Percentiles rank a stretch among this genome's conserved stretches.
phyloP scores from a whole-genome alignment of 2,888 invertebrate species.

The Eumacrocentrus americanus region DNA sequence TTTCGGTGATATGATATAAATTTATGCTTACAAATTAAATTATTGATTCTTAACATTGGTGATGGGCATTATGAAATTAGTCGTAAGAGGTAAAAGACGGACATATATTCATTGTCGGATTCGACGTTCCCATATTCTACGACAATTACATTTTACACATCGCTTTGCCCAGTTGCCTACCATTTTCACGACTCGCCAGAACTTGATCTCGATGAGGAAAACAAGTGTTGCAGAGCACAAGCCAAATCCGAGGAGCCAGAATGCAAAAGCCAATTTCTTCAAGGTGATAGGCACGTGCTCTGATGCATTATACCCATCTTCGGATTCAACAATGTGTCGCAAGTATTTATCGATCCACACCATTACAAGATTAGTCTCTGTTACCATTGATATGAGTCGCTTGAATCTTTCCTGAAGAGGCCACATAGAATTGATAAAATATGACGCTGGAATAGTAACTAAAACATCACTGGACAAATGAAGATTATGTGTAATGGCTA shows the following conservation, averaged over 20 bases:
- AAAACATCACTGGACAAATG: background rate
- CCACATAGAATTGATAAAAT: background rate
- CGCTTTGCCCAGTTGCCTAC: no score
- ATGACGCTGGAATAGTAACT: background rate
- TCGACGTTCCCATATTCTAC: no score
- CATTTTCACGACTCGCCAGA: no score
- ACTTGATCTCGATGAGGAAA: background rate
- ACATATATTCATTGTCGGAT: no score
- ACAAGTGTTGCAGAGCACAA: background rate
- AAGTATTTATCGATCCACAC: background rate
- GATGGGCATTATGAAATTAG: no score
- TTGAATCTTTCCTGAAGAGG: background rate
- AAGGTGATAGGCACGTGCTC: background rate
- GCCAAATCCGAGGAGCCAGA: background rate
- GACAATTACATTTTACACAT: no score
- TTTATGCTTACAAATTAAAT: no score
- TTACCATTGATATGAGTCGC: background rate
- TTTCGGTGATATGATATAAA: no score
- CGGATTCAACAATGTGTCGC: background rate
- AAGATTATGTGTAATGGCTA: background rate
- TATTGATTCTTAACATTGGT: no score
- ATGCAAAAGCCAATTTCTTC: background rate
- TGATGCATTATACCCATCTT: no score
- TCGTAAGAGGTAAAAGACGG: no score
- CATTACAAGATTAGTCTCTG: background rate